Evolutionary conservation across 2,113 vertebrate genomes (phyloP), one percentile per base, ranked within the genome.

Genomic region (Cercocebus atys): DNA sequence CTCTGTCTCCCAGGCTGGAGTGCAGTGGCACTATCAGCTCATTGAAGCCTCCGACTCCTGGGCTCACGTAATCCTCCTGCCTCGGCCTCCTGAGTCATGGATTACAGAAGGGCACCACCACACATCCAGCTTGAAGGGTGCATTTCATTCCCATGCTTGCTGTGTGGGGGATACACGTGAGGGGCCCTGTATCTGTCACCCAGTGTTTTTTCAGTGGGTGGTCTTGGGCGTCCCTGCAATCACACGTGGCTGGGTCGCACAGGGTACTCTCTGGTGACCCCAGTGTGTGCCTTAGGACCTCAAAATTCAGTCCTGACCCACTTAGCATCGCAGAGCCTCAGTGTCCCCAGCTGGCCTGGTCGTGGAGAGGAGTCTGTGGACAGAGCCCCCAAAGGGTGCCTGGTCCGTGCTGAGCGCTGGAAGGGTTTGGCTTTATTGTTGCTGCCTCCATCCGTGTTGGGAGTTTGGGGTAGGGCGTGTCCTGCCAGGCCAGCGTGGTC

Each of bases 361-460:
- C 3, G 11, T 32, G 6, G 27, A 72, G 5, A 11, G 45, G 5
- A 11, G 43, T 18, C 16, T 1, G 30, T 13, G 50, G 52, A 40
- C 45, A 55, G 45, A 13, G 40, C 70, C 35, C n/a, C 30, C 20
- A 13, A 90, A 72, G 82, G 64, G 35, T 9, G 17, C 50, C 91
- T 45, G 72, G 59, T 52, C 7, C 3, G 5, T 6, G 45, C 30
- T 35, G 50, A 55, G 55, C 18, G 0, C 66, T 47, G 8, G 5
- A 78, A 81, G 27, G 13, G 3, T 43, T 22, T 20, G 66, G 22
- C 83, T 96, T 97, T 96, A 97, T 97, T 97, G 82, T 78, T 9
- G 10, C n/a, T 1, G 17, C 14, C 17, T 35, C 30, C 25, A 2
- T 27, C 70, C n/a, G 66, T 11, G 6, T 1, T 3, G 75, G 52